Evolutionary conservation across 2,888 invertebrate species (phyloP).

Genomic region (Mesochorus sp.): DNA sequence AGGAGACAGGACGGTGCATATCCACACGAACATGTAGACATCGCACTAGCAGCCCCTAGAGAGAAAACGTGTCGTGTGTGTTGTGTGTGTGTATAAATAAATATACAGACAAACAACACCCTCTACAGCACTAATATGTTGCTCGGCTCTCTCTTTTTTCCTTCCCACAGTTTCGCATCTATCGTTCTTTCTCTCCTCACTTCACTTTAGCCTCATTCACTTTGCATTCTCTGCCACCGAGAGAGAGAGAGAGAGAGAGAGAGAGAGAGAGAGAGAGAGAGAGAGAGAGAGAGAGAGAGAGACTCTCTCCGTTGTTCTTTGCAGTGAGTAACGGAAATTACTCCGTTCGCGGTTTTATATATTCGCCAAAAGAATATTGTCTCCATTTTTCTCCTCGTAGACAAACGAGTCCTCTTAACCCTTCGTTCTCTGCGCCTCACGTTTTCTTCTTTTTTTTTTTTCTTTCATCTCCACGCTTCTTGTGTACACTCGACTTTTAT

Average conservation of each 20-base stretch:
- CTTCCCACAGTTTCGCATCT: constrained; percentile 28
- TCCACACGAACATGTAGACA: constrained; percentile 19
- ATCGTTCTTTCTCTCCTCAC: constrained; percentile 51
- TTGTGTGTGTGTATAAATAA: too few species aligned
- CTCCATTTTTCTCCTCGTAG: constrained; percentile 48
- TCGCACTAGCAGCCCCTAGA: constrained; percentile 20
- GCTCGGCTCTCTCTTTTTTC: constrained; percentile 16
- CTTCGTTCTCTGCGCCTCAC: constrained; percentile 5
- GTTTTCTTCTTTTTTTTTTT: background rate
- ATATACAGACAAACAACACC: background rate
- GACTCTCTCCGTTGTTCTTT: too few species aligned
- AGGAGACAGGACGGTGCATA: constrained; percentile 45
- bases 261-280: constrained; percentile 13
- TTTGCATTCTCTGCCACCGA: constrained; percentile 29
- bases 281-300: constrained; percentile 13
- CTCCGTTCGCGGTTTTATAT: constrained; percentile 38
- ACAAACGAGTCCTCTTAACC: constrained; percentile 33
- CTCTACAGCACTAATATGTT: constrained; percentile 18
- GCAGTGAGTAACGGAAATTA: constrained; percentile 36
- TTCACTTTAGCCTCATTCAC: constrained; percentile 49
- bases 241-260: constrained; percentile 13
- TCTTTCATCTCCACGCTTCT: background rate
- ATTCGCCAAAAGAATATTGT: constrained; percentile 43
- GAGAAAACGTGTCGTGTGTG: too few species aligned
- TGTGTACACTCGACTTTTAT: background rate